These are phyloP conservation scores for Napeogenes inachia DNA, from an alignment of 2,888 invertebrate species.

Conservation along the genomic window DNA sequence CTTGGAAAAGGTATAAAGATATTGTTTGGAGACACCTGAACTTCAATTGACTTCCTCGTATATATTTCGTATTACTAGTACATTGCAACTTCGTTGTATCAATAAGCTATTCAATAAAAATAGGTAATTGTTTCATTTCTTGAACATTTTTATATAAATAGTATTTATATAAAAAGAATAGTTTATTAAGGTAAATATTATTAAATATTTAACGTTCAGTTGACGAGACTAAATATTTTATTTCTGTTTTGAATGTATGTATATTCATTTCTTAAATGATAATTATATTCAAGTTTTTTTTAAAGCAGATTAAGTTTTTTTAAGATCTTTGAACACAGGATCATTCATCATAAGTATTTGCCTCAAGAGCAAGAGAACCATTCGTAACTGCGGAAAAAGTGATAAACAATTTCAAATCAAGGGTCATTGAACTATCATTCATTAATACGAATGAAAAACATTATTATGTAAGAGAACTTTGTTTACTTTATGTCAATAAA, in stretches of 20 bases:
- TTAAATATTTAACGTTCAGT: no score
- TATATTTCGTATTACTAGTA: slow-evolving; percentile 8
- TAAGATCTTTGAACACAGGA: no score
- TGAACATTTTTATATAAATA: no score
- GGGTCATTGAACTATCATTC: slow-evolving; percentile 31
- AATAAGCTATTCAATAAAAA: not conserved
- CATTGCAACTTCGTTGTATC: slow-evolving; percentile 9
- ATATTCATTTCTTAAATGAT: no score
- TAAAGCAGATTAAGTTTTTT: no score
- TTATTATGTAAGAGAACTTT: slow-evolving; percentile 24
- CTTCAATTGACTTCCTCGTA: slow-evolving; percentile 18
- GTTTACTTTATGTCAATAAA: slow-evolving; percentile 26
- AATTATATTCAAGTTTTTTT: no score
- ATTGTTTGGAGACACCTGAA: not conserved
- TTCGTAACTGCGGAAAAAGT: slow-evolving; percentile 11
- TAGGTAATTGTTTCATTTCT: no score
- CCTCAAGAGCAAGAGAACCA: not conserved
- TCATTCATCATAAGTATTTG: no score
- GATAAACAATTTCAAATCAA: slow-evolving; percentile 19
- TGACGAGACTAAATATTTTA: no score
- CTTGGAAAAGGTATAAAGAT: slow-evolving; percentile 13
- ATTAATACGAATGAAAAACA: slow-evolving; percentile 24
- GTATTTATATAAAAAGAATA: no score
- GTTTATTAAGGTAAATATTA: no score
- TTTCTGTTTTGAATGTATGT: no score